Conservation (phyloP, 1,140 invertebrate species). For the Philaenus spumarius region DNA sequence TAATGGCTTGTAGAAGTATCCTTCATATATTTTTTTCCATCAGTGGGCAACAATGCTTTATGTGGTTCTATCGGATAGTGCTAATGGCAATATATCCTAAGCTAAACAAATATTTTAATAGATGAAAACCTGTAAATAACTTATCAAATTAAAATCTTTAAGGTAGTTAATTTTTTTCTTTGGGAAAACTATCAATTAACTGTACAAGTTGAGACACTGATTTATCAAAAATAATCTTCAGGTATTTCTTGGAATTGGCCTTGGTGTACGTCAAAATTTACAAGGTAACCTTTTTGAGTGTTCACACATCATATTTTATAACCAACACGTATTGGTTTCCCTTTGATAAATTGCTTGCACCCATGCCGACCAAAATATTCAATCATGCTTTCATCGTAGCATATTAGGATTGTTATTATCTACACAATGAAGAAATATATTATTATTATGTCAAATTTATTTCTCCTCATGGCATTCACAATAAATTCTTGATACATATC, state of each 20-base stretch:
- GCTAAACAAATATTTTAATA: constrained; percentile 24
- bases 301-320: constrained; percentile 20
- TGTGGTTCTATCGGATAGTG: constrained; percentile 28
- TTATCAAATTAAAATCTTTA: constrained; percentile 32
- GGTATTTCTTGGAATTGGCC: constrained; percentile 15
- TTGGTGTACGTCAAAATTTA: constrained; percentile 22
- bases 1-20: constrained; percentile 15
- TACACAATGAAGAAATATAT: constrained; percentile 18
- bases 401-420: constrained; percentile 18
- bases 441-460: constrained; percentile 20
- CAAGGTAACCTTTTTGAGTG: constrained; percentile 17
- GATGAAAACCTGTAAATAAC: constrained; percentile 30
- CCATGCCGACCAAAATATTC: too few relatives aligned
- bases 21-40: constrained; percentile 19
- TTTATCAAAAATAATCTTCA: constrained; percentile 30
- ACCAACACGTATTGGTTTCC: constrained; percentile 25
- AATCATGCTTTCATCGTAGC: constrained; percentile 20
- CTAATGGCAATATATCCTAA: constrained; percentile 24
- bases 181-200: constrained; percentile 28
- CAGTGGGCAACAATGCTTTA: constrained; percentile 24
- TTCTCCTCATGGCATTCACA: constrained; percentile 16
- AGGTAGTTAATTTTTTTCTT: constrained; percentile 3
- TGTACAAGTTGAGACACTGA: constrained; percentile 24
- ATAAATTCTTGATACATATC: constrained; percentile 19
- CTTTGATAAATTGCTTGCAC: constrained; percentile 32